Evolutionary conservation across 2,888 invertebrate species (phyloP), one percentile per base, ranked within the genome.

Genomic region (Meganola albula): DNA sequence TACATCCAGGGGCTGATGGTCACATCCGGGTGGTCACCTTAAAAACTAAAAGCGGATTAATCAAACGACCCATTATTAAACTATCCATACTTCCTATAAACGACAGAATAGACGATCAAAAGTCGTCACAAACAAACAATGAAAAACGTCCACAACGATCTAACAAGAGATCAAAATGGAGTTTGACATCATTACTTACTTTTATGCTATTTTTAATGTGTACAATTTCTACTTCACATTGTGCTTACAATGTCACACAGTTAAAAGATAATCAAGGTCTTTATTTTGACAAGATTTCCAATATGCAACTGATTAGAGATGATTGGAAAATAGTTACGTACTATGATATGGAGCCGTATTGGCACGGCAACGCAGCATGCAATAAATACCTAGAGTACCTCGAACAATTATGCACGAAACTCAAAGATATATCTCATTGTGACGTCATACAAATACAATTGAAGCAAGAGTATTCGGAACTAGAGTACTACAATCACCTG

Each of bases 401-500:
- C 4, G 11, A 18, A n/a, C 5, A 27, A 4, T 1, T 8, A 8
- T 20, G 27, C 18, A 3, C 3, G 3, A 10, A 12, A 2, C 2
- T 22, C 9, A 2, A 10, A 4, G 22, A 22, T 1, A 12, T 1
- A 6, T 7, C 1, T 13, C 24, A 18, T n/a, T 34, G 34, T 9
- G n/a, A 10, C 6, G 10, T 13, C 9, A 27, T 34, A 3, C 1
- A 18, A 2, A 3, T 18, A 9, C 33, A 33, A 27, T n/a, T 23
- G 24, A 16, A 9, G 3, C 27, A 34, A 8, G 29, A 25, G 9
- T 29, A 25, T 14, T n/a, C 2, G 1, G 46, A 47, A 36, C 14
- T 47, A 5, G 11, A 46, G 21, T 27, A 40, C 18, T 42, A 46
- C 22, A 40, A 47, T 24, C 21, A 33, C 10, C 21, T 47, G 12